Evolutionary conservation across 1,140 invertebrate species (phyloP).

Genomic region (Drosophila rufa): DNA sequence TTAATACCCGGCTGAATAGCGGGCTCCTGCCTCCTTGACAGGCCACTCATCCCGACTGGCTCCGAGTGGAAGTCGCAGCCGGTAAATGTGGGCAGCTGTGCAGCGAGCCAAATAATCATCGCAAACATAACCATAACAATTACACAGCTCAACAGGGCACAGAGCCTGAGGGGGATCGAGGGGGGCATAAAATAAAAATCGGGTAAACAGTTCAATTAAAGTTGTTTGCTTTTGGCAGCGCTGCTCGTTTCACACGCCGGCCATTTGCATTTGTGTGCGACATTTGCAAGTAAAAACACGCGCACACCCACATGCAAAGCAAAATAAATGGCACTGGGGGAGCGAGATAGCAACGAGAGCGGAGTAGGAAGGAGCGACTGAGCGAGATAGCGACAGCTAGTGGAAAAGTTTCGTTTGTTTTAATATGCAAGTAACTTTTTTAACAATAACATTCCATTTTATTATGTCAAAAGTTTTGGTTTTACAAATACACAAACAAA

Average conservation of each 20-base stretch:
- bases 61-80: not conserved
- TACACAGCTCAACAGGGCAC: conserved; percentile 53
- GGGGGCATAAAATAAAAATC: conserved; percentile 78
- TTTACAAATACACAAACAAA: conserved; percentile 47
- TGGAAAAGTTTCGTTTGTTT: conserved; percentile 79
- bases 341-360: not conserved
- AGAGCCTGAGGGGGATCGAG: conserved; percentile 17
- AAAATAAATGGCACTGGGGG: conserved; percentile 46
- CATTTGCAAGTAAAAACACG: conserved; percentile 51
- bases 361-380: not conserved
- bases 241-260: conserved; percentile 69
- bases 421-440: conserved; percentile 83
- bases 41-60: conserved; percentile 5
- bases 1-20: not conserved
- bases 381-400: conserved; percentile 16
- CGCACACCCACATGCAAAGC: conserved; percentile 16
- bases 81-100: conserved; percentile 70
- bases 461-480: conserved; percentile 84
- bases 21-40: conserved; percentile 15
- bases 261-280: conserved; percentile 75
- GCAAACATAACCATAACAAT: conserved; percentile 83
- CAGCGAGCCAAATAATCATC: conserved; percentile 84
- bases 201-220: conserved; percentile 85
- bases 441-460: conserved; percentile 84
- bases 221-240: conserved; percentile 75